Percentiles rank a stretch among this genome's conserved stretches.
phyloP scores from a whole-genome alignment of 1,140 invertebrate species.

The Laupala kohalensis region DNA sequence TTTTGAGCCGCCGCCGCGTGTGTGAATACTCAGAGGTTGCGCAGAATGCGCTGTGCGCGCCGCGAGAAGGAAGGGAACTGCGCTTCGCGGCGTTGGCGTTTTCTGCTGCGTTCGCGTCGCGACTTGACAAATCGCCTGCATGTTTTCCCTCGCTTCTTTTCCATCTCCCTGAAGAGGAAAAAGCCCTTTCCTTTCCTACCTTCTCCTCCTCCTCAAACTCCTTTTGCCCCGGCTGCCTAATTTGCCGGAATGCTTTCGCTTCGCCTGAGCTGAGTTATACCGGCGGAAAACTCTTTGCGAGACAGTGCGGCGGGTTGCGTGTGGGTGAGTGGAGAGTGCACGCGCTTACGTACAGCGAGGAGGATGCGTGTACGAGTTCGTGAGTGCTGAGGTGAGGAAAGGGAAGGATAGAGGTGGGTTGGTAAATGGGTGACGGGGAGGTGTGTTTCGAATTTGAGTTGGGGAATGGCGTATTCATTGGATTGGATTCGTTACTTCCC shows the following conservation, averaged over 20 bases:
- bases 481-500: too few relatives aligned
- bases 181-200: too few relatives aligned
- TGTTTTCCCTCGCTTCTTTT: slow-evolving; percentile 4
- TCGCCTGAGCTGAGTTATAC: slow-evolving; percentile 9
- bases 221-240: slow-evolving; percentile 14
- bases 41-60: too few relatives aligned
- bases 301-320: neutral
- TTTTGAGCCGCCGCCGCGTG: too few relatives aligned
- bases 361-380: neutral
- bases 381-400: neutral
- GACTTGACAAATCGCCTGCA: neutral
- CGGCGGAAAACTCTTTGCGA: slow-evolving; percentile 1
- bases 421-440: neutral
- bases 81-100: too few relatives aligned
- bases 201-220: too few relatives aligned
- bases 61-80: neutral
- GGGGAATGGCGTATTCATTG: too few relatives aligned
- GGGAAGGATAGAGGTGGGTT: slow-evolving; percentile 1
- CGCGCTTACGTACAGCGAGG: neutral
- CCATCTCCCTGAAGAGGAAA: slow-evolving; percentile 7
- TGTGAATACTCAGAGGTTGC: too few relatives aligned
- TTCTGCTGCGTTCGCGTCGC: too few relatives aligned
- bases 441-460: neutral
- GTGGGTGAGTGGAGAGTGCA: neutral
- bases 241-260: slow-evolving; percentile 15